Base-by-base conservation (phyloP, 2,797 vertebrate species). In the Galagoides demidoff region DNA sequence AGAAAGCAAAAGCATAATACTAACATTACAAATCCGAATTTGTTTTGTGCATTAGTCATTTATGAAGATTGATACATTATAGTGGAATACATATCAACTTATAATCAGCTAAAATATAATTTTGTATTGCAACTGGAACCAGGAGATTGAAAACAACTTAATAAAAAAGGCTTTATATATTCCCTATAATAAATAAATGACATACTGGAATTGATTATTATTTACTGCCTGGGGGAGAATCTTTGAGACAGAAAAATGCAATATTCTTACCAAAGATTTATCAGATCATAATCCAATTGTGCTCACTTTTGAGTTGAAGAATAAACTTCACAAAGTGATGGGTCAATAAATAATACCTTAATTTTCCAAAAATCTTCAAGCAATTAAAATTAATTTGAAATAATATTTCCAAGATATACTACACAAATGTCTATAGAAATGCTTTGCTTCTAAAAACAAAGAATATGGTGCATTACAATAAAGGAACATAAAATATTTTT, bases 91-190 rank as follows among this genome's bases (percentile, higher is more conserved):
- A 94, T 23, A 94, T 92, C 83, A 96, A 85, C 73, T 95, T 96
- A 95, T 71, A 97, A 95, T 94, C 91, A 96, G 88, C 73, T 78
- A 89, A 95, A 97, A 95, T 90, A 92, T 82, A 88, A 97, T 94
- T 95, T 96, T 93, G 78, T 88, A 86, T 93, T 94, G 34, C 3
- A 1, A 79, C 39, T 94, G 39, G 68, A 95, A 94, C 68, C 84
- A 94, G 64, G 59, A 92, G 20, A 93, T 90, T 96, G 74, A 96
- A 96, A 93, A 95, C 45, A 92, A 90, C 61, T 93, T 95, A 96
- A 97, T 97, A 92, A 96, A 96, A 96, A 97, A 96, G 90, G 45
- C 39, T 96, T 96, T 93, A 94, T 29, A 96, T 95, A 96, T 76
- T 59, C 57, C 27, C 13, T 64, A 55, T 92, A 93, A 95, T 96